Conservation (phyloP, 2,797 vertebrate genomes). For the Labroides dimidiatus region DNA sequence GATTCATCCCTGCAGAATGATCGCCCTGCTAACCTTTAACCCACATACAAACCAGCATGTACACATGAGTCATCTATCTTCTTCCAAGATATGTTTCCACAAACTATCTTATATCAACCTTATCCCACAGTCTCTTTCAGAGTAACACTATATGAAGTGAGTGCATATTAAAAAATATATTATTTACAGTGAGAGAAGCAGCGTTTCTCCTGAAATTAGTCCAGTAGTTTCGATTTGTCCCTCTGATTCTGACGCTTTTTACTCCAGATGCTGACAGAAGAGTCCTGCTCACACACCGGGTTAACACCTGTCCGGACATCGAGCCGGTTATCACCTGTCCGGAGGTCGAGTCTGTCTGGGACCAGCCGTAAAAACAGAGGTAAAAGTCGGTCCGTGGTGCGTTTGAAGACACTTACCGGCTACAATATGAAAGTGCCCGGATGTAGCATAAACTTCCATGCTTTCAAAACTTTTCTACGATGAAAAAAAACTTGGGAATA, state of each 20-base stretch:
- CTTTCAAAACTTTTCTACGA: no score
- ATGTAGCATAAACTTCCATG: background rate
- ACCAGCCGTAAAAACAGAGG: background rate
- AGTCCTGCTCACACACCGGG: slow-evolving; percentile 33
- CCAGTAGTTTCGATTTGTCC: slow-evolving; percentile 9
- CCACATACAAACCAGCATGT: background rate
- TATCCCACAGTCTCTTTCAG: background rate
- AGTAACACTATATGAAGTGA: background rate
- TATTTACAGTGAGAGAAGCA: slow-evolving; percentile 56
- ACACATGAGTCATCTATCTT: background rate
- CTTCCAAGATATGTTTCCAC: background rate
- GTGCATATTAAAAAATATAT: background rate
- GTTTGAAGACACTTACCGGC: background rate
- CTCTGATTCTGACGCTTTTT: slow-evolving; percentile 11
- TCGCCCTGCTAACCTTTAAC: slow-evolving; percentile 34
- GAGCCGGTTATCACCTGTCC: background rate
- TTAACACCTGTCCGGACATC: slow-evolving; percentile 51
- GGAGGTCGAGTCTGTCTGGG: slow-evolving; percentile 47
- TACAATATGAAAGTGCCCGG: background rate
- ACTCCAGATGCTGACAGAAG: slow-evolving; percentile 13
- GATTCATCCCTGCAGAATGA: background rate
- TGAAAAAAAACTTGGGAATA: no score
- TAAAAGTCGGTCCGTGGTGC: background rate
- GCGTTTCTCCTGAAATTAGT: slow-evolving; percentile 31
- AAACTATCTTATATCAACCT: fast-evolving